Conservation (phyloP, 2,113 vertebrate genomes). For the Caracal caracal region DNA sequence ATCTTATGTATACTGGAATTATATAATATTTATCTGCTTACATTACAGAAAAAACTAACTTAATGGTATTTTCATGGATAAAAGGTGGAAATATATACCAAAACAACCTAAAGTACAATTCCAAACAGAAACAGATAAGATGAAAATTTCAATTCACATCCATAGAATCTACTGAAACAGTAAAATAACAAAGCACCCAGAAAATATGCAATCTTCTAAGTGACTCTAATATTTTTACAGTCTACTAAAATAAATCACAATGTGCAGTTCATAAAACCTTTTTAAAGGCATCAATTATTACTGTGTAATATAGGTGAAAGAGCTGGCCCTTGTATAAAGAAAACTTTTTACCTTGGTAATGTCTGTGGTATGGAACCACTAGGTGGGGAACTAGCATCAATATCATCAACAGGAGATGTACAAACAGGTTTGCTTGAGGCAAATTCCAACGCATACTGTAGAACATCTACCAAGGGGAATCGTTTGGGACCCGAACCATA, state of each 20-base stretch:
- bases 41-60: not conserved
- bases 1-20: not conserved
- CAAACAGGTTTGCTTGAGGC: constrained; percentile 98
- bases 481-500: constrained; percentile 99
- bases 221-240: not conserved
- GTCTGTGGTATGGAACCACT: constrained; percentile 89
- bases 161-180: not conserved
- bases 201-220: not conserved
- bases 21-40: not conserved
- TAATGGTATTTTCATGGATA: not conserved
- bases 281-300: constrained; percentile 30
- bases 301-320: not conserved
- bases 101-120: constrained; percentile 43
- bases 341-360: constrained; percentile 86
- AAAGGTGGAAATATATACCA: not conserved
- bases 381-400: constrained; percentile 91
- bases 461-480: constrained; percentile 98
- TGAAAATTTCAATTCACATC: not conserved
- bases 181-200: not conserved
- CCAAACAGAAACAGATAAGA: not conserved
- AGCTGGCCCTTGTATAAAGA: not conserved
- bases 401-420: constrained; percentile 95
- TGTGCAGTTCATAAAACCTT: not conserved
- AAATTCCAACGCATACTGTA: constrained; percentile 98
- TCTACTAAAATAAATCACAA: constrained; percentile 10